Percentiles rank a stretch among this genome's conserved stretches.
These are phyloP conservation scores for Scrobipalpa atriplicella DNA, from an alignment of 2,888 invertebrate species.

Conservation along the genomic window DNA sequence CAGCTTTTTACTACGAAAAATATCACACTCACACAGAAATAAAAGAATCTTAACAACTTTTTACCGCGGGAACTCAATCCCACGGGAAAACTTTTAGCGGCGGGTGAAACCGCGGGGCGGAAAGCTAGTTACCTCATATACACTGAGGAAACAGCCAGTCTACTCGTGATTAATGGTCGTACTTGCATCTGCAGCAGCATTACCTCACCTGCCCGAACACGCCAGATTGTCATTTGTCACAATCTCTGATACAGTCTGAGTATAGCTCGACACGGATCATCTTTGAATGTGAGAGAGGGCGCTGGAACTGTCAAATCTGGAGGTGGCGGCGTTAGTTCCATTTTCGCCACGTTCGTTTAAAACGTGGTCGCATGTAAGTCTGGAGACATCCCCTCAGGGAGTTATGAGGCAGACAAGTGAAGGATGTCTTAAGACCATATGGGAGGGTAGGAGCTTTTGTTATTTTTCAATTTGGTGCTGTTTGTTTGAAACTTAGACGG, in stretches of 20 bases:
- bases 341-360: too few species aligned
- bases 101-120: too few species aligned
- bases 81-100: too few species aligned
- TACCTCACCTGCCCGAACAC: conserved; percentile 13
- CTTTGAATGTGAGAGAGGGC: too few species aligned
- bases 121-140: conserved; percentile 4
- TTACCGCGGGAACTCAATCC: too few species aligned
- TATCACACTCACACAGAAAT: too few species aligned
- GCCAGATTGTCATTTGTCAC: conserved; percentile 26
- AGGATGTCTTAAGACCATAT: conserved; percentile 1
- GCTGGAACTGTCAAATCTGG: too few species aligned
- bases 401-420: neutral
- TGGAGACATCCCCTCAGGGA: conserved; percentile 18
- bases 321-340: too few species aligned
- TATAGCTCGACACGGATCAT: neutral
- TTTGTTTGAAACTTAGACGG: neutral
- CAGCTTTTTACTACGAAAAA: too few species aligned
- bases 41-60: too few species aligned
- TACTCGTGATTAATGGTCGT: neutral
- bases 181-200: conserved; percentile 3
- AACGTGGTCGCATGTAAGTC: neutral
- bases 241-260: conserved; percentile 11
- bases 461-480: neutral
- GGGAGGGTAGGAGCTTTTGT: neutral
- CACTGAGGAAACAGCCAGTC: neutral